Base-by-base conservation (phyloP, 2,888 invertebrate genomes). In the Ectobius pallidus region DNA sequence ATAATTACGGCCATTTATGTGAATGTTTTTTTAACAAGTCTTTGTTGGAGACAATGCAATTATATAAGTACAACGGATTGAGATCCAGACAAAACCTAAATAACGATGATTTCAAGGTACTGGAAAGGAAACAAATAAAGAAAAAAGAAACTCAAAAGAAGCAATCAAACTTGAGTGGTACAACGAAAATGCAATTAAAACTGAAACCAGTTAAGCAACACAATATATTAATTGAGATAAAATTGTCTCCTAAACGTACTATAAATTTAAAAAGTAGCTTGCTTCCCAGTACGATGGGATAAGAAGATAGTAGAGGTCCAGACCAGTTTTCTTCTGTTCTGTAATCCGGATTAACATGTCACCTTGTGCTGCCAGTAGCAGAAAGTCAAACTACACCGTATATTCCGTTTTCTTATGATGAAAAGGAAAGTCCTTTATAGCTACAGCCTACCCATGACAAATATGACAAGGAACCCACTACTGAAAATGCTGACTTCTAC, bases 201-300 rank as follows among this genome's bases (percentile, higher is more conserved):
- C 52, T 11, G n/a, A 52, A 52, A 52, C 52, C 52, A 52, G 22
- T 52, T 52, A 52, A 52, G 22, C 52, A 52, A 52, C 11, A 52
- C 52, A 52, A 52, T 52, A 52, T 52, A 52, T 52, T 52, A 22
- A 52, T 52, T 52, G 52, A 22, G 52, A 52, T 52, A 52, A 52
- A 52, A 52, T 52, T 52, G 52, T 22, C 52, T 52, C 52, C 39
- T 39, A 39, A 39, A 39, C 14, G 39, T 14, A 39, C 39, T 14
- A 22, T 2, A 22, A 22, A 3, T 22, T 11, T 11, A 52, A 22
- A 46, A 52, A 52, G 22, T 3, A 52, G 14, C 3, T 18, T 4
- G 18, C n/a, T 49, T 52, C 7, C 25, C 11, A 52, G 20, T 52
- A 52, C 3, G 52, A 52, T 22, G 2, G 25, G 14, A 22, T 22